Conservation (phyloP, 2,888 invertebrate genomes). For the Acronicta alni region DNA sequence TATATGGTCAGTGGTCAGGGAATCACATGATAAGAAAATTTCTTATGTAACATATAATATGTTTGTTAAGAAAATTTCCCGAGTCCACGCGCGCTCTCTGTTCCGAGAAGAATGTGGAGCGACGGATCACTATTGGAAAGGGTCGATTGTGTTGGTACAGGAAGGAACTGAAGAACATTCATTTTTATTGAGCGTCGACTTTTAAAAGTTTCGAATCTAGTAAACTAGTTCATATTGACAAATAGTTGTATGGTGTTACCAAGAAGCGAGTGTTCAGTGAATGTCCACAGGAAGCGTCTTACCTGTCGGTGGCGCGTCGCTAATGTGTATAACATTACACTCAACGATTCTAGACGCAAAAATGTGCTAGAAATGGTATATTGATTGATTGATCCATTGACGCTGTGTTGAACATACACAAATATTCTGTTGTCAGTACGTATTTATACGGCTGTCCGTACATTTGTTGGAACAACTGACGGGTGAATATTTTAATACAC, state of each 20-base stretch:
- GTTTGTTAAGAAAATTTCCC: too few species aligned
- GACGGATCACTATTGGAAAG: neutral
- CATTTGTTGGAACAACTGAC: neutral
- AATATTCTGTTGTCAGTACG: neutral
- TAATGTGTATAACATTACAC: conserved; percentile 9
- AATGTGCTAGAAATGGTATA: neutral
- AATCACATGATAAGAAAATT: too few species aligned
- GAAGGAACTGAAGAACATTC: neutral
- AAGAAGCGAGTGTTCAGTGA: neutral
- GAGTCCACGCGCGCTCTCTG: neutral
- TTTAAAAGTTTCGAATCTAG: too few species aligned
- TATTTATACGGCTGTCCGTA: conserved; percentile 21
- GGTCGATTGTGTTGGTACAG: neutral
- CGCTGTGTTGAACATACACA: neutral
- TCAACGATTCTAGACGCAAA: conserved; percentile 1
- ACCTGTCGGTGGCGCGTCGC: conserved; percentile 8
- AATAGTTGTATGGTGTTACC: conserved; percentile 6
- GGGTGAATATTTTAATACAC: too few species aligned
- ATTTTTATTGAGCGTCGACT: too few species aligned
- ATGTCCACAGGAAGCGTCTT: neutral
- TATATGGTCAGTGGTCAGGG: too few species aligned
- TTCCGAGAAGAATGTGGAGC: neutral
- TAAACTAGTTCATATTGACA: too few species aligned
- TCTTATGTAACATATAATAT: too few species aligned
- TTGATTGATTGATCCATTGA: conserved; percentile 20